Conservation (phyloP, 2,797 vertebrate genomes). For the Cossypha dichroa region DNA sequence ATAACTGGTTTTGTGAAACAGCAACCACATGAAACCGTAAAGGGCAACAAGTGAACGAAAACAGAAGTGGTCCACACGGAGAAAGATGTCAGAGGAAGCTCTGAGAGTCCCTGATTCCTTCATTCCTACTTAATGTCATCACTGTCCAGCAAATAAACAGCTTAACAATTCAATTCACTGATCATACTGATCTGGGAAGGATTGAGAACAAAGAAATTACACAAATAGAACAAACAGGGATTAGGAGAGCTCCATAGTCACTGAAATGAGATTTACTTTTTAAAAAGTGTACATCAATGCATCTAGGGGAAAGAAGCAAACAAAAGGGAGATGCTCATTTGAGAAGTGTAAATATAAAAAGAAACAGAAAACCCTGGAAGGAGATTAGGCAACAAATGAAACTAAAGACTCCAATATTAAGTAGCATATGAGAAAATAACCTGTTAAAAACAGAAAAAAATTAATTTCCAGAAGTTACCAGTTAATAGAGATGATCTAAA, state of each 20-base stretch:
- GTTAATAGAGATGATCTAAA: background rate
- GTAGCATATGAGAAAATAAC: background rate
- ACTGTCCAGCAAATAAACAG: background rate
- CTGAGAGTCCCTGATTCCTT: background rate
- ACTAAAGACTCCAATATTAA: background rate
- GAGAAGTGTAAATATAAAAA: background rate
- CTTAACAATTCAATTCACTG: conserved; percentile 1
- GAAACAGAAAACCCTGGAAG: background rate
- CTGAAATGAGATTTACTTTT: background rate
- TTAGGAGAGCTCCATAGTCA: background rate
- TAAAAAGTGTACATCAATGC: background rate
- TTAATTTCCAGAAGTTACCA: background rate
- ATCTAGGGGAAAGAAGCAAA: background rate
- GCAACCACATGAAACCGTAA: background rate
- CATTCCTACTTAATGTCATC: background rate
- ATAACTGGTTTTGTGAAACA: background rate
- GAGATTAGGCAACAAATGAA: background rate
- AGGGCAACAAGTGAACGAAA: background rate
- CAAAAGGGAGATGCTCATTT: background rate
- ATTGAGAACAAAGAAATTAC: background rate
- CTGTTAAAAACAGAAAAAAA: background rate
- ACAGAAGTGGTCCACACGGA: background rate
- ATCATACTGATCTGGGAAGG: background rate
- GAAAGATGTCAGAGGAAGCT: background rate
- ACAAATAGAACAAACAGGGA: background rate